phyloP scores from a whole-genome alignment of 53 echinoderm and acorn worm species.

The Luidia sarsii region DNA sequence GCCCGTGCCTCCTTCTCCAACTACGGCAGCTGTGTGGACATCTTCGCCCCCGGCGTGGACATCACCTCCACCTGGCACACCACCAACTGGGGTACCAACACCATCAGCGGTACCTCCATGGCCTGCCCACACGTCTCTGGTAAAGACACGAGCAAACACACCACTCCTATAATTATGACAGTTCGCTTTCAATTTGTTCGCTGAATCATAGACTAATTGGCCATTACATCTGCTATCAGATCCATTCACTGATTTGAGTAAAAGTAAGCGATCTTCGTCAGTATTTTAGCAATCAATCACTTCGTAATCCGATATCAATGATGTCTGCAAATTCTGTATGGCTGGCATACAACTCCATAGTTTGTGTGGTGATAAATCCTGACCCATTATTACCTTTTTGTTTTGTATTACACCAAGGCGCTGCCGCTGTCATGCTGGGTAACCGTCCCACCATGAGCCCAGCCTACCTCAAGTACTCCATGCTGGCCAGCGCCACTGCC shows the following conservation, averaged over 20 bases:
- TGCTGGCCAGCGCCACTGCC: constrained; percentile 32
- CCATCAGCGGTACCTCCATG: constrained; percentile 80
- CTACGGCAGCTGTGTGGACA: constrained; percentile 36
- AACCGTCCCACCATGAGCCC: constrained; percentile 23
- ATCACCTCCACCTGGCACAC: constrained; percentile 46
- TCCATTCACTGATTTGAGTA: too few species aligned
- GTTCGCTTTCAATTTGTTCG: too few species aligned
- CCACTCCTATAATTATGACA: too few species aligned
- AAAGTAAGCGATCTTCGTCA: too few species aligned
- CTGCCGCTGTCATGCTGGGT: constrained; percentile 32
- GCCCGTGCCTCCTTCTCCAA: constrained; percentile 20
- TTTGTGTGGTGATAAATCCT: too few species aligned
- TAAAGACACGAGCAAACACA: constrained; percentile 25
- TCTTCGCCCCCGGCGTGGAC: constrained; percentile 45
- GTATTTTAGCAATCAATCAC: too few species aligned
- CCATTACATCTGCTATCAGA: too few species aligned
- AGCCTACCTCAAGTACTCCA: constrained; percentile 9
- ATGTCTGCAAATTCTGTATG: too few species aligned
- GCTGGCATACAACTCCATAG: too few species aligned
- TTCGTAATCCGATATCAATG: too few species aligned
- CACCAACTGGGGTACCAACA: constrained; percentile 53
- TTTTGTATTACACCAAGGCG: background rate
- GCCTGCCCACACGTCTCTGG: constrained; percentile 75
- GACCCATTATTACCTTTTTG: too few species aligned
- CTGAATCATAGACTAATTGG: too few species aligned